phyloP scores from a whole-genome alignment of 2,797 vertebrate species.

The Tapirus indicus region DNA sequence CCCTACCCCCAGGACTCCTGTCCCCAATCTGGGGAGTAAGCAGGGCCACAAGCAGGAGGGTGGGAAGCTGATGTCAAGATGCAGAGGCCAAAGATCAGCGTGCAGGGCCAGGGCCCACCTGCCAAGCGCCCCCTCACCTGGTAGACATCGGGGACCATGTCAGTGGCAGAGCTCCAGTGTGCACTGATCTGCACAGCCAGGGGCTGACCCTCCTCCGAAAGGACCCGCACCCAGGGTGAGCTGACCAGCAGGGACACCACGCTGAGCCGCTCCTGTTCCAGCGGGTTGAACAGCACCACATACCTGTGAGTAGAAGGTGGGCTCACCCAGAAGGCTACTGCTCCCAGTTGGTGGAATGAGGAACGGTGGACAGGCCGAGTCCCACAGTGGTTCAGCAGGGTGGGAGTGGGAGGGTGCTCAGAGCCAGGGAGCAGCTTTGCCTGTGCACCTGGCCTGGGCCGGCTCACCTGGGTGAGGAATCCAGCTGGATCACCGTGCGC shows the following conservation, averaged over 20 bases:
- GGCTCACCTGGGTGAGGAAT: conserved; percentile 92
- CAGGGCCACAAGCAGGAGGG: not conserved
- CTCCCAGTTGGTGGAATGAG: accelerated
- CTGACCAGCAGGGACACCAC: conserved; percentile 94
- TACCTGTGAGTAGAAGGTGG: conserved; percentile 88
- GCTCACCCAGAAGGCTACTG: not conserved
- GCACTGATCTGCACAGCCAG: conserved; percentile 94
- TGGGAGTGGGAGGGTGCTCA: accelerated
- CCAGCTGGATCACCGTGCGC: conserved; percentile 94
- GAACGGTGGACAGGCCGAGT: not conserved
- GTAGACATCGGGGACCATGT: conserved; percentile 92
- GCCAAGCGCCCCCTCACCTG: conserved; percentile 89
- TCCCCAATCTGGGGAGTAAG: not conserved
- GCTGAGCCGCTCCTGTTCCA: conserved; percentile 96
- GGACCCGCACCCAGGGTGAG: conserved; percentile 91
- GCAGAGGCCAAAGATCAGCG: not conserved
- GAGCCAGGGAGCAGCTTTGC: not conserved
- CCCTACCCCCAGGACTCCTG: not conserved
- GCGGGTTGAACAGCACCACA: conserved; percentile 96
- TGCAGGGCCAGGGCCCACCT: not conserved
- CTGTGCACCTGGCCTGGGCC: accelerated
- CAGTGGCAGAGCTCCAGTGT: conserved; percentile 92
- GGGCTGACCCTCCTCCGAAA: conserved; percentile 95
- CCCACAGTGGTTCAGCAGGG: accelerated
- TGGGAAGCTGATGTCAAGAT: not conserved